Evolutionary conservation across 2,113 vertebrate species (phyloP).

Genomic region (Elaphurus davidianus): DNA sequence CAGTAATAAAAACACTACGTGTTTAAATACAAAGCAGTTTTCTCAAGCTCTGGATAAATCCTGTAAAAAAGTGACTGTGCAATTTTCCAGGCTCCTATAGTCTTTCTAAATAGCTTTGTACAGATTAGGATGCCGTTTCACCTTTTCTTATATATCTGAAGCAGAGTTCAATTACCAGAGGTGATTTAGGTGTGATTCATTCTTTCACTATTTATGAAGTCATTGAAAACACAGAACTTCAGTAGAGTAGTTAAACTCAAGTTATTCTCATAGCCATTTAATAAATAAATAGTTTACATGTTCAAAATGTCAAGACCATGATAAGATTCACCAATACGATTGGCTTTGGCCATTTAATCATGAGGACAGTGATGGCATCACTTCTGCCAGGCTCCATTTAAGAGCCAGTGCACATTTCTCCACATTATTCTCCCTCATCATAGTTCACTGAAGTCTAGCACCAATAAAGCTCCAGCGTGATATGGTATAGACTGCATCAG

Average conservation of each 20-base stretch:
- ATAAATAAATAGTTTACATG: not conserved
- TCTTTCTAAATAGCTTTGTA: not conserved
- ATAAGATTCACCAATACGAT: not conserved
- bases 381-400: not conserved
- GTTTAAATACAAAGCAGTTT: not conserved
- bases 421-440: not conserved
- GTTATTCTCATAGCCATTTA: not conserved
- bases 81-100: not conserved
- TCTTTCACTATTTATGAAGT: not conserved
- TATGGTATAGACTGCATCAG: rapidly evolving
- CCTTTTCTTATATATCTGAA: not conserved
- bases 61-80: not conserved
- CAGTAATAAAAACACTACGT: not conserved
- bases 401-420: not conserved
- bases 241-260: not conserved
- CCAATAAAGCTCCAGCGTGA: not conserved
- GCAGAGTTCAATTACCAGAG: not conserved
- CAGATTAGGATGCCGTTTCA: not conserved
- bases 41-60: not conserved
- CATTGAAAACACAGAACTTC: not conserved
- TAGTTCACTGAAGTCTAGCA: not conserved
- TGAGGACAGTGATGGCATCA: not conserved
- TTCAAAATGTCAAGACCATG: not conserved
- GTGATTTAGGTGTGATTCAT: not conserved
- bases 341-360: not conserved